A percentile compares a stretch with the other conserved stretches of the same genome.
Evolutionary conservation across 2,113 vertebrate genomes (phyloP).

Genomic region (Budorcas taxicolor): DNA sequence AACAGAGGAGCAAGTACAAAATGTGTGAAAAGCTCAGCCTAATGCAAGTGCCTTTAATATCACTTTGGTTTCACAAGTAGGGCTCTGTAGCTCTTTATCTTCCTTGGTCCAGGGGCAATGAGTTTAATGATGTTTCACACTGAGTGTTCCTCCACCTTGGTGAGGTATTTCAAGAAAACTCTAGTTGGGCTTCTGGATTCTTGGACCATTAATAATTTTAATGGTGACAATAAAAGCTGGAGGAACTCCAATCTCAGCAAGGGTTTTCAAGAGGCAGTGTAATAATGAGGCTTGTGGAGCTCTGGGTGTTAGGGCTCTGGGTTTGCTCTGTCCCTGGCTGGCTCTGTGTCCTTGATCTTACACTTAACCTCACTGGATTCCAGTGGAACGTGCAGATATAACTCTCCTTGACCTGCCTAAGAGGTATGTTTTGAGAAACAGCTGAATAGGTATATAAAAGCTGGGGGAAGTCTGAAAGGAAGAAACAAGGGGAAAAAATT

Average conservation of each 20-base stretch:
- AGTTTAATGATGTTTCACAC: slow-evolving; percentile 30
- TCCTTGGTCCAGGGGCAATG: not conserved
- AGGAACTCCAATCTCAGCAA: slow-evolving; percentile 39
- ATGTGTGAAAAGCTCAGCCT: not conserved
- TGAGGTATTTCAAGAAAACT: slow-evolving; percentile 36
- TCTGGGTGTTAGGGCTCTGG: slow-evolving; percentile 23
- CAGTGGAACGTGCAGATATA: not conserved
- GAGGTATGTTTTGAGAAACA: slow-evolving; percentile 8
- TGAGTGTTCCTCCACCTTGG: not conserved
- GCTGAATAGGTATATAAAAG: not conserved
- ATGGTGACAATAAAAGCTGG: slow-evolving; percentile 43
- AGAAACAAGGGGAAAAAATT: not conserved
- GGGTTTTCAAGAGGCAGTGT: not conserved
- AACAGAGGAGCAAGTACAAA: not conserved
- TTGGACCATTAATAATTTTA: slow-evolving; percentile 62
- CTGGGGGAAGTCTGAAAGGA: not conserved
- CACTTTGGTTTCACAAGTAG: not conserved
- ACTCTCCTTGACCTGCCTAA: not conserved
- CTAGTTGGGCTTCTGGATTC: slow-evolving; percentile 35
- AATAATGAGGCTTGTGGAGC: not conserved
- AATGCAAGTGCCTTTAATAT: not conserved
- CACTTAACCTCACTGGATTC: not conserved
- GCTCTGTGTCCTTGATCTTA: slow-evolving; percentile 27
- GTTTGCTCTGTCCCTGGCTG: not conserved
- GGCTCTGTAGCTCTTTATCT: not conserved